These are phyloP conservation scores for Drosophila quasianomalipes DNA, from an alignment of 2,888 invertebrate species.

Conservation along the genomic window DNA sequence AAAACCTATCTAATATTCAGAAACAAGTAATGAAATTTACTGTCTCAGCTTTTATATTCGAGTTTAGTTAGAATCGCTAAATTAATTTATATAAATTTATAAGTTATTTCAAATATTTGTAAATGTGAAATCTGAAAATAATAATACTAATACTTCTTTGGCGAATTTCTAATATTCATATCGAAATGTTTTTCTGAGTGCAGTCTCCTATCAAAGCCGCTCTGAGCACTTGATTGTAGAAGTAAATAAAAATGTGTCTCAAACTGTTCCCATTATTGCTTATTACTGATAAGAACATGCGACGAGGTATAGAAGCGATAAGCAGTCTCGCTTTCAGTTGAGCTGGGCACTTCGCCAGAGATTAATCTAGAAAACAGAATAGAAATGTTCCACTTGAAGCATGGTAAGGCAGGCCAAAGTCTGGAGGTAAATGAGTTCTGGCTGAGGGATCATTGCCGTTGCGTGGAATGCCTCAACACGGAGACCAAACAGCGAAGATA, in stretches of 20 bases:
- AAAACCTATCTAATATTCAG: background rate
- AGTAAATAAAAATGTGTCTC: background rate
- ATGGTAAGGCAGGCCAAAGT: conserved; percentile 51
- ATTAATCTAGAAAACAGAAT: conserved; percentile 8
- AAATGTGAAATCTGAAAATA: background rate
- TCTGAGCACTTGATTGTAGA: background rate
- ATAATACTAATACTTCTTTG: background rate
- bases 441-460: conserved; percentile 86
- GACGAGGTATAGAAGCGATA: background rate
- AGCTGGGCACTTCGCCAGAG: background rate
- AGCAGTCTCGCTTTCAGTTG: conserved; percentile 25
- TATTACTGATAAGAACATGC: conserved; percentile 40
- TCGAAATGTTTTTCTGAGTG: background rate
- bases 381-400: conserved; percentile 69
- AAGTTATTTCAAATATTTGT: background rate
- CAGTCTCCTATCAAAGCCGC: background rate
- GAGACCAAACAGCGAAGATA: conserved; percentile 88
- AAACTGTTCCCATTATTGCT: background rate
- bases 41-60: background rate
- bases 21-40: background rate
- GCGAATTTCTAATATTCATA: background rate
- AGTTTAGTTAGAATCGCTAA: background rate
- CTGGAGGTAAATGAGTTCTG: conserved; percentile 78
- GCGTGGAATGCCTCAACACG: conserved; percentile 87
- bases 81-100: background rate